Evolutionary conservation across 2,888 invertebrate species (phyloP).

Genomic region (Nymphalis polychloros): DNA sequence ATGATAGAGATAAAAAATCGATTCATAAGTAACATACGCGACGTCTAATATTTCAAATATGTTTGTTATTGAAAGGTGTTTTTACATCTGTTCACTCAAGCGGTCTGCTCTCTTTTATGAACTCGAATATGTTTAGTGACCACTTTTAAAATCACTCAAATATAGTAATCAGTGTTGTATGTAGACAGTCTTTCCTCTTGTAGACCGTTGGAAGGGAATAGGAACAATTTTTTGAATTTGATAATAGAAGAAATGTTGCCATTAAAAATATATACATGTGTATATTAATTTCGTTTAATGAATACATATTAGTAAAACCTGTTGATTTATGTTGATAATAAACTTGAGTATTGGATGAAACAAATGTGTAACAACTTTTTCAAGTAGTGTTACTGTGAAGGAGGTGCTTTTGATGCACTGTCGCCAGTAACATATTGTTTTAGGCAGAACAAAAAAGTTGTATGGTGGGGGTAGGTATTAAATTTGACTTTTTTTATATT

Average conservation of each 20-base stretch:
- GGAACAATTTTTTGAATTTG: not conserved
- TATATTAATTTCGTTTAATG: no score
- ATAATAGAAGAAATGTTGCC: not conserved
- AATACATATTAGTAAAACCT: not conserved
- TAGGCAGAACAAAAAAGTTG: conserved; percentile 4
- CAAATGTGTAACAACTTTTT: not conserved
- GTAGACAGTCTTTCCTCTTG: conserved; percentile 7
- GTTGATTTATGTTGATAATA: not conserved
- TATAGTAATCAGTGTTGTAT: conserved; percentile 7
- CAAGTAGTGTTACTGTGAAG: conserved; percentile 1
- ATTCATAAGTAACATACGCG: no score
- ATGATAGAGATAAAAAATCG: no score
- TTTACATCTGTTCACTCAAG: not conserved
- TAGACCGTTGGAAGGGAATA: conserved; percentile 1
- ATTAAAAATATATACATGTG: not conserved
- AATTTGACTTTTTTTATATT: conserved; percentile 2
- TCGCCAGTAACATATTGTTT: conserved; percentile 1
- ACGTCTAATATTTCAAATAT: no score
- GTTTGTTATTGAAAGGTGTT: no score
- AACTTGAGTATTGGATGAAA: not conserved
- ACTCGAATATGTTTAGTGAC: not conserved
- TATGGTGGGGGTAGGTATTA: conserved; percentile 10
- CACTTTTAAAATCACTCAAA: not conserved
- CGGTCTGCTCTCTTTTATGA: not conserved
- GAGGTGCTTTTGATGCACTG: conserved; percentile 1